Conservation (phyloP, 2,797 vertebrate species). For the Scolopax rusticola region DNA sequence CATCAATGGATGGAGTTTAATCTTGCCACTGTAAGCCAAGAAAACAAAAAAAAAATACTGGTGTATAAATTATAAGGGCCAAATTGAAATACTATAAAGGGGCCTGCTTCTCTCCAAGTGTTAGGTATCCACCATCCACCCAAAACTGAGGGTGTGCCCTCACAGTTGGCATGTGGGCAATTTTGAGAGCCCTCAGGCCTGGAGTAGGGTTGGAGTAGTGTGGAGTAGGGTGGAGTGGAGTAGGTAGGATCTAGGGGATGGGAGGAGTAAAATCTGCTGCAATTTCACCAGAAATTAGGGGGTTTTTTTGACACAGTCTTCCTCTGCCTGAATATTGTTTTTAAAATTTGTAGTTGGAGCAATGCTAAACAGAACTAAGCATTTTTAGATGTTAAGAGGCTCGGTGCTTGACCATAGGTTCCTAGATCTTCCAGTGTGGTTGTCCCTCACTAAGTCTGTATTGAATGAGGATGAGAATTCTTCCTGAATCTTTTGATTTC, state of each 20-base stretch:
- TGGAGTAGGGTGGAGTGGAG: not conserved
- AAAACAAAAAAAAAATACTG: not conserved
- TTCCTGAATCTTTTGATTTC: not conserved
- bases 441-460: not conserved
- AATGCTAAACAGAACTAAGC: not conserved
- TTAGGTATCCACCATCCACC: no score
- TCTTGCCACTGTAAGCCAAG: not conserved
- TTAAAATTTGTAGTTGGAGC: not conserved
- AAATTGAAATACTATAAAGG: not conserved
- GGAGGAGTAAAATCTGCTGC: not conserved
- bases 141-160: not conserved
- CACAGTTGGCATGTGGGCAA: not conserved
- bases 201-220: not conserved
- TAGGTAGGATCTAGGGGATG: not conserved
- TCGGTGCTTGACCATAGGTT: not conserved
- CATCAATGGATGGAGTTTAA: not conserved
- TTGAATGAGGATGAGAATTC: not conserved
- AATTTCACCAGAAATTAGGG: not conserved
- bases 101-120: not conserved
- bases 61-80: not conserved
- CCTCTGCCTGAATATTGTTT: not conserved
- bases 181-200: not conserved
- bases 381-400: not conserved
- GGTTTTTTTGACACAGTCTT: not conserved
- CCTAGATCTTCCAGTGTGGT: not conserved